Conservation (phyloP, 2,113 vertebrate genomes). For the Phalacrocorax aristotelis region DNA sequence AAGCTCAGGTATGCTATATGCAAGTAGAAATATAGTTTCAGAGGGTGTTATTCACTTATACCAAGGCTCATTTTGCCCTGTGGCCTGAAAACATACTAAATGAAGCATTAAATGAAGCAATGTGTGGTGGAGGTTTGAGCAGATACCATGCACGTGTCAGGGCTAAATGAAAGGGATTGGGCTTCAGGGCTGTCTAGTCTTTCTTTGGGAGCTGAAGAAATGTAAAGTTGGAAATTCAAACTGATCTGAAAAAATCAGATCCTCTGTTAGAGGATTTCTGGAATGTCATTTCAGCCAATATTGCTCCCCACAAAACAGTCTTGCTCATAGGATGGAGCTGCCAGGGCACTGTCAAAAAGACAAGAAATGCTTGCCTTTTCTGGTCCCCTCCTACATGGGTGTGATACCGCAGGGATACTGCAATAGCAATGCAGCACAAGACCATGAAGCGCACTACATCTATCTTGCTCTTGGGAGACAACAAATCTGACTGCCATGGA, state of each 20-base stretch:
- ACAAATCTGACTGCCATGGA: background rate
- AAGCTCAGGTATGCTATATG: background rate
- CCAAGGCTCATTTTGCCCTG: background rate
- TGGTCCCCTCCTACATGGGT: background rate
- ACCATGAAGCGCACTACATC: background rate
- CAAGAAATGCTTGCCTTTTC: background rate
- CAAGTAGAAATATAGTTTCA: background rate
- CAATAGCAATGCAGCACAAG: accelerated
- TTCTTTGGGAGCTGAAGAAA: background rate
- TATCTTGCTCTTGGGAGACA: background rate
- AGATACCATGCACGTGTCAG: background rate
- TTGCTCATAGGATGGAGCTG: background rate
- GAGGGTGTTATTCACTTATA: background rate
- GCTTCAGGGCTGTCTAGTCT: background rate
- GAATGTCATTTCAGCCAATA: background rate
- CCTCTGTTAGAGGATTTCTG: background rate
- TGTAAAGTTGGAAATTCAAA: background rate
- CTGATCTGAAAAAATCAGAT: background rate
- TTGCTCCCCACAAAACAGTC: background rate
- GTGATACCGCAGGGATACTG: background rate
- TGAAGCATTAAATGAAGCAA: background rate
- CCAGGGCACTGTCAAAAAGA: background rate
- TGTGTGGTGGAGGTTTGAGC: background rate
- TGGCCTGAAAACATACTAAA: background rate
- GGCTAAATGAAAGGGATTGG: background rate